Evolutionary conservation across 2,113 vertebrate genomes (phyloP), one percentile per base, ranked within the genome.

Genomic region (Centropus unirufus): DNA sequence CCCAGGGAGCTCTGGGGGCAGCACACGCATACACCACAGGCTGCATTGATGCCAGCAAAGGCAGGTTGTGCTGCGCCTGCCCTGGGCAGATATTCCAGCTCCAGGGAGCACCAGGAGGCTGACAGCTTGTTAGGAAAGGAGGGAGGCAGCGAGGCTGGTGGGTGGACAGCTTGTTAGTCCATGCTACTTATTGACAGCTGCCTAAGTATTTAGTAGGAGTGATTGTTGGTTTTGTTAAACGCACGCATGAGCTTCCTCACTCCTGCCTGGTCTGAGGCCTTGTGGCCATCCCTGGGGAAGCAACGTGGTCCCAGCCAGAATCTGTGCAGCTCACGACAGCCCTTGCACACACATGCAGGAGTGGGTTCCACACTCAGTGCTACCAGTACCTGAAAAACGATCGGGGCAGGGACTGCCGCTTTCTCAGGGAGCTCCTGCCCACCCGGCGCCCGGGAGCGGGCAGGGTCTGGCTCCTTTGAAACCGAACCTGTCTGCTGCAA

Each of bases 391-490:
- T 99, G 99, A 99, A 98, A 94, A 99, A 98, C 11, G 98, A 99
- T 98, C 98, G 98, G 98, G 99, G 99, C 94, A 99, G 98, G 59
- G 99, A 99, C 97, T 98, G 98, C 93, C 98, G 98, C 95, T 98
- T 99, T 93, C 98, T 98, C 97, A 98, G 97, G 96, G 97, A 97
- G 89, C 98, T 98, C 87, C 98, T 98, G 94, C 98, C 98, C 93
- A 98, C 98, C 84, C 97, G 98, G 96, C 98, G 97, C 89, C 99
- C 99, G 70, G 97, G 98, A 96, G 98, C 84, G 39, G 99, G 99
- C 98, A 99, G 98, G 76, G 99, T 99, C 97, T 99, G 99, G 98
- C 99, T 99, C 97, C 98, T 98, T 93, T 99, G 98, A 98, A 99
- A 99, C 96, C 97, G 99, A 73, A 99, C 99, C 98, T 98, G 98